These are phyloP conservation scores for Tachina lurida DNA, from an alignment of 2,888 invertebrate species.

Conservation along the genomic window DNA sequence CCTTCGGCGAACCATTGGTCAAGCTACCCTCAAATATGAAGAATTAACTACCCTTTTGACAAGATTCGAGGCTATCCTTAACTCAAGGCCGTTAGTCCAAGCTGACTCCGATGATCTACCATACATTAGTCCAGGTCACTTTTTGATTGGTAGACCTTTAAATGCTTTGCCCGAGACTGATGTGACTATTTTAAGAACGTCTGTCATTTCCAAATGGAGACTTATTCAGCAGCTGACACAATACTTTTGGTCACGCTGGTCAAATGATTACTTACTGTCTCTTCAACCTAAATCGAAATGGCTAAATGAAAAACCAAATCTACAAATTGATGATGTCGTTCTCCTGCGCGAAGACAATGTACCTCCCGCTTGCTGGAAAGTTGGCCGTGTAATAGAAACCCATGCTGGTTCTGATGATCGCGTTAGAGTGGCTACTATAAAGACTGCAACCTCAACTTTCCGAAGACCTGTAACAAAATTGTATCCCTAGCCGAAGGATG, in stretches of 20 bases:
- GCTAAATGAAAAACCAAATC: constrained; percentile 12
- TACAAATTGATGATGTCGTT: constrained; percentile 25
- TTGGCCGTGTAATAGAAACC: constrained; percentile 31
- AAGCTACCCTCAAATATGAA: constrained; percentile 35
- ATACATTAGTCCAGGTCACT: constrained; percentile 29
- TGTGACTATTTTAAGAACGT: background rate
- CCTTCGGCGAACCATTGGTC: background rate
- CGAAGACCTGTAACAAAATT: constrained; percentile 24
- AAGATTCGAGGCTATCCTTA: constrained; percentile 36
- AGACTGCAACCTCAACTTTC: constrained; percentile 21
- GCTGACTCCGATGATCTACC: constrained; percentile 24
- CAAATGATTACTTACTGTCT: background rate
- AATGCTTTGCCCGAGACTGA: constrained; percentile 16
- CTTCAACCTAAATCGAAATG: constrained; percentile 22
- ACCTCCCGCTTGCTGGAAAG: constrained; percentile 37
- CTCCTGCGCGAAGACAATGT: constrained; percentile 16
- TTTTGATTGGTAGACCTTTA: constrained; percentile 32
- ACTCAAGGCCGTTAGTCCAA: background rate
- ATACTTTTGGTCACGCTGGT: constrained; percentile 24
- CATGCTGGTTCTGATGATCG: constrained; percentile 48
- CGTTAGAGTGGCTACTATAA: constrained; percentile 40
- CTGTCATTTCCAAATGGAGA: background rate
- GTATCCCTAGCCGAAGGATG: constrained; percentile 17
- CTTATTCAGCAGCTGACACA: constrained; percentile 1
- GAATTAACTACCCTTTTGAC: constrained; percentile 27